Percentiles rank a stretch among this genome's conserved stretches.
phyloP scores from a whole-genome alignment of 2,113 vertebrate species.

The Sander lucioperca region DNA sequence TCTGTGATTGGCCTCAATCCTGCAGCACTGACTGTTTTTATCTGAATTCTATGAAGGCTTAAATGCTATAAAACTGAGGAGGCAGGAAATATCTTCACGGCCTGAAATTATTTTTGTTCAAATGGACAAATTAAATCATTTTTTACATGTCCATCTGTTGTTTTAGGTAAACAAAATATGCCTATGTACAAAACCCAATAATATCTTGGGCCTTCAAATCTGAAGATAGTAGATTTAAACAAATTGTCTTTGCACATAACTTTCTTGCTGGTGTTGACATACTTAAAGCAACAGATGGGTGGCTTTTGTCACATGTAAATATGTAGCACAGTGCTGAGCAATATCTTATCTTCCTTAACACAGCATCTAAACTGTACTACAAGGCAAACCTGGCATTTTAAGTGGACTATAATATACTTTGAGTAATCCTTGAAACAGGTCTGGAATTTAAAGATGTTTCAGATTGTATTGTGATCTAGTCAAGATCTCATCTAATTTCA shows the following conservation, averaged over 20 bases:
- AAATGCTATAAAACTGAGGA: neutral
- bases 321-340: neutral
- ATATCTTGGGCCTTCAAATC: neutral
- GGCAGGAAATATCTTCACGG: neutral
- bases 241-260: neutral
- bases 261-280: neutral
- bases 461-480: neutral
- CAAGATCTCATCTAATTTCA: neutral
- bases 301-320: slow-evolving; percentile 2
- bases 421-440: neutral
- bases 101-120: neutral
- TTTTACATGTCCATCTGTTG: neutral
- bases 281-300: slow-evolving; percentile 13
- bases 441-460: neutral
- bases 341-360: neutral
- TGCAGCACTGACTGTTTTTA: slow-evolving; percentile 42
- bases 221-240: neutral
- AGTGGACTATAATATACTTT: neutral
- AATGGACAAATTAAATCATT: neutral
- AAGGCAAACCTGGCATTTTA: neutral
- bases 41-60: slow-evolving; percentile 65
- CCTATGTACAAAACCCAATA: neutral
- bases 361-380: neutral
- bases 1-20: slow-evolving; percentile 75
- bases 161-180: neutral